A percentile compares a stretch with the other conserved stretches of the same genome.
These are phyloP conservation scores for Epicauta chinensis DNA, from an alignment of 1,140 invertebrate genomes.

Conservation along the genomic window DNA sequence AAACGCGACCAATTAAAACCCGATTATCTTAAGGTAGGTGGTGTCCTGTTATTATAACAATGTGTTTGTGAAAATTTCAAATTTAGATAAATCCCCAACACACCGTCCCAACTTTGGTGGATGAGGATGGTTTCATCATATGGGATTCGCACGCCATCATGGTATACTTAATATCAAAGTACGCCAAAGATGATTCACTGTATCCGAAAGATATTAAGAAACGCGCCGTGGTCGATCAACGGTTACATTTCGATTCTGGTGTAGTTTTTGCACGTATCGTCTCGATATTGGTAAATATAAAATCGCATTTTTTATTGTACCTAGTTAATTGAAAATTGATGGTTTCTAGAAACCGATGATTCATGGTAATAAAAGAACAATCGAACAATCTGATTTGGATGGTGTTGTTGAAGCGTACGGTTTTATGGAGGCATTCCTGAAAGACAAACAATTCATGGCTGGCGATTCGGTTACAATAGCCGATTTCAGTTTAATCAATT, in stretches of 20 bases:
- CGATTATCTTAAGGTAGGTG: no score
- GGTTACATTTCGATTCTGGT: slow-evolving; percentile 45
- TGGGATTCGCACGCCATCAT: slow-evolving; percentile 56
- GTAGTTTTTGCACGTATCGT: slow-evolving; percentile 8
- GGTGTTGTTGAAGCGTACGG: slow-evolving; percentile 14
- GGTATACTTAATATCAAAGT: slow-evolving; percentile 51
- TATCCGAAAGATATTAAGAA: slow-evolving; percentile 52
- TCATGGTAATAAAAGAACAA: slow-evolving; percentile 9
- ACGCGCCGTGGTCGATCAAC: slow-evolving; percentile 48
- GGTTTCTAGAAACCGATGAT: not conserved
- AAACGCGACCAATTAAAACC: no score
- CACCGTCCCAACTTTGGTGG: slow-evolving; percentile 56
- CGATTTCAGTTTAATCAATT: slow-evolving; percentile 26
- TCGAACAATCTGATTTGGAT: slow-evolving; percentile 5
- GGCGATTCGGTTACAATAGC: slow-evolving; percentile 25
- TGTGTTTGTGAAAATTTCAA: no score
- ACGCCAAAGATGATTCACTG: slow-evolving; percentile 47
- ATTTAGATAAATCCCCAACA: slow-evolving; percentile 58
- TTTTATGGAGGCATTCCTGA: slow-evolving; percentile 25
- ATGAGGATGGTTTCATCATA: slow-evolving; percentile 55
- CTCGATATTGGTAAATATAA: slow-evolving; percentile 5
- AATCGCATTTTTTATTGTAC: not conserved
- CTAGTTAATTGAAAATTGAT: no score
- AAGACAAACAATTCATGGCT: slow-evolving; percentile 19
- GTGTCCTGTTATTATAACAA: no score